Evolutionary conservation across 2,888 invertebrate genomes (phyloP).

Genomic region (Marasmarcha lunaedactyla): DNA sequence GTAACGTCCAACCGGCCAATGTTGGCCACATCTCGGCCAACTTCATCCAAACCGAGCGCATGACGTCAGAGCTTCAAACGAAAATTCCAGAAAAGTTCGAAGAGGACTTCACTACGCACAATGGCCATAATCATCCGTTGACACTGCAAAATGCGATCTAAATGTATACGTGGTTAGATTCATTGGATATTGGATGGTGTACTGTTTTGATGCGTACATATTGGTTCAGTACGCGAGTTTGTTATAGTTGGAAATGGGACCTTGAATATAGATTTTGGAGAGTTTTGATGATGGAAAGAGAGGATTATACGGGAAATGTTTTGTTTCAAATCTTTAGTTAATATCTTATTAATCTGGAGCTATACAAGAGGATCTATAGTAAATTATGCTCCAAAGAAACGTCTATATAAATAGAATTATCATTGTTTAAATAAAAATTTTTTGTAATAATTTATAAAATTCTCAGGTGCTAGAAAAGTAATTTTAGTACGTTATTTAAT

Average conservation of each 20-base stretch:
- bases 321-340: no score
- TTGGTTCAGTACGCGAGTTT: not conserved
- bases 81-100: constrained; percentile 29
- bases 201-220: constrained; percentile 1
- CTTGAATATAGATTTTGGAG: no score
- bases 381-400: no score
- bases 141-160: constrained; percentile 59
- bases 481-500: no score
- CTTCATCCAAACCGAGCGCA: constrained; percentile 49
- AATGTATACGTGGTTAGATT: constrained; percentile 11
- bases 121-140: constrained; percentile 42
- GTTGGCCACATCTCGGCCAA: constrained; percentile 43
- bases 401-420: no score
- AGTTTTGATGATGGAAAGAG: no score
- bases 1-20: constrained; percentile 27
- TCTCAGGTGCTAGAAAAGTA: no score
- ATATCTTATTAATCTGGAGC: no score
- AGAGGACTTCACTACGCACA: constrained; percentile 59
- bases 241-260: not conserved
- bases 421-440: no score
- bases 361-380: no score
- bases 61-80: constrained; percentile 28
- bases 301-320: no score
- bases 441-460: no score
- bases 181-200: not conserved